A percentile compares a stretch with the other conserved stretches of the same genome.
These are phyloP conservation scores for Tipula helvola DNA, from an alignment of 2,888 invertebrate species.

Conservation along the genomic window DNA sequence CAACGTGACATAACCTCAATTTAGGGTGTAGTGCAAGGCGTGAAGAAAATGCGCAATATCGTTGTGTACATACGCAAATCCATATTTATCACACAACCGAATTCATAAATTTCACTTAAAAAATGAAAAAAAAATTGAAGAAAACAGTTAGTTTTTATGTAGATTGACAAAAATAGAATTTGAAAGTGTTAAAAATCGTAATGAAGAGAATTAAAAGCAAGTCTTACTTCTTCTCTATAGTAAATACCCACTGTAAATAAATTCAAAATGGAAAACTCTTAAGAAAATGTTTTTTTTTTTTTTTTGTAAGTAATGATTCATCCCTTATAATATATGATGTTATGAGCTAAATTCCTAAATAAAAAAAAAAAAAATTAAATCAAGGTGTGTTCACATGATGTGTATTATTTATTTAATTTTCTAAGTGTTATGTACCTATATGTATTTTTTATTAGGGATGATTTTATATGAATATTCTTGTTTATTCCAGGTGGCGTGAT, in stretches of 20 bases:
- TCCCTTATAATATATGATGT: not conserved
- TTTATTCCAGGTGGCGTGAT: not conserved
- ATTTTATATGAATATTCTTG: not conserved
- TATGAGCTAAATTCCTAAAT: not conserved
- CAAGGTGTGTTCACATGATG: not conserved
- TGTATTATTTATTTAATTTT: not conserved
- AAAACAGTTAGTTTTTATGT: not conserved
- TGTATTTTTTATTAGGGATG: not conserved
- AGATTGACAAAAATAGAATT: not conserved
- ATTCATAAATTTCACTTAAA: not conserved
- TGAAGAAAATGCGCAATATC: slow-evolving; percentile 14
- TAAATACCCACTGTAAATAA: not conserved
- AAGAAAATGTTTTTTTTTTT: not conserved
- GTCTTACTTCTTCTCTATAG: not conserved
- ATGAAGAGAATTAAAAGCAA: not conserved
- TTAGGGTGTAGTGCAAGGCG: slow-evolving; percentile 15
- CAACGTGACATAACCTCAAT: slow-evolving; percentile 14
- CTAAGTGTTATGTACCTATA: not conserved
- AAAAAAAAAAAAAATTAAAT: not conserved
- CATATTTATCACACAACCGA: not conserved
- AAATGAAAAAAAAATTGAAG: not conserved
- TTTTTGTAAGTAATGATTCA: not conserved
- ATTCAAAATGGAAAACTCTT: not conserved
- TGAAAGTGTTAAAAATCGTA: not conserved
- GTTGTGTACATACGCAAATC: not conserved